These are phyloP conservation scores for Sphenodon punctatus DNA, from an alignment of 2,797 vertebrate species.

Conservation along the genomic window DNA sequence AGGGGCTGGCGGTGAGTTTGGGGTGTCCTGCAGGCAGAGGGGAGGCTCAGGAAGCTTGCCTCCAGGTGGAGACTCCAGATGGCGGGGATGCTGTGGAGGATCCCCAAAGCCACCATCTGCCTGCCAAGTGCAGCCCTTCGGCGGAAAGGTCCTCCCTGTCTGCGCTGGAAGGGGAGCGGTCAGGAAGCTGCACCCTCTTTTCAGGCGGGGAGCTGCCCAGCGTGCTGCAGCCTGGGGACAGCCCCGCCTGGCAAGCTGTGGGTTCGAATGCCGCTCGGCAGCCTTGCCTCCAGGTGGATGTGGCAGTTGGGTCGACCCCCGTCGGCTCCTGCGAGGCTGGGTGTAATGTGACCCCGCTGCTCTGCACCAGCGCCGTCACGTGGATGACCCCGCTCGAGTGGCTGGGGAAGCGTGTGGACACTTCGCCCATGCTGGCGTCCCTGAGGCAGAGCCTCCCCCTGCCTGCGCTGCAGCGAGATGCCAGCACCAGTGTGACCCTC, in stretches of 20 bases:
- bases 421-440: constrained; percentile 50
- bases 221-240: no score
- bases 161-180: no score
- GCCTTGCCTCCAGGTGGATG: fast-evolving
- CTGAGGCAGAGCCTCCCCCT: constrained; percentile 56
- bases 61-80: no score
- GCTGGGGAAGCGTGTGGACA: constrained; percentile 68
- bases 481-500: constrained; percentile 1
- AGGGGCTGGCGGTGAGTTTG: no score
- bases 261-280: no score
- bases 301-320: background rate
- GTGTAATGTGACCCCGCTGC: background rate
- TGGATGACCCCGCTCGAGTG: constrained; percentile 65
- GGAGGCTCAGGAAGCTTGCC: no score
- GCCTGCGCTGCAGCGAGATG: background rate
- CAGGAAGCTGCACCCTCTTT: background rate
- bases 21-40: no score
- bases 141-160: no score
- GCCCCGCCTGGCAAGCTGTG: no score
- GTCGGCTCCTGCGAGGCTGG: background rate
- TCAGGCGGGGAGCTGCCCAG: background rate
- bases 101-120: no score
- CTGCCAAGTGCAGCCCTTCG: no score
- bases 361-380: constrained; percentile 12
- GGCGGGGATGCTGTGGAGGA: no score